These are phyloP conservation scores for Tachyglossus aculeatus DNA, from an alignment of 2,797 vertebrate species.

Conservation along the genomic window DNA sequence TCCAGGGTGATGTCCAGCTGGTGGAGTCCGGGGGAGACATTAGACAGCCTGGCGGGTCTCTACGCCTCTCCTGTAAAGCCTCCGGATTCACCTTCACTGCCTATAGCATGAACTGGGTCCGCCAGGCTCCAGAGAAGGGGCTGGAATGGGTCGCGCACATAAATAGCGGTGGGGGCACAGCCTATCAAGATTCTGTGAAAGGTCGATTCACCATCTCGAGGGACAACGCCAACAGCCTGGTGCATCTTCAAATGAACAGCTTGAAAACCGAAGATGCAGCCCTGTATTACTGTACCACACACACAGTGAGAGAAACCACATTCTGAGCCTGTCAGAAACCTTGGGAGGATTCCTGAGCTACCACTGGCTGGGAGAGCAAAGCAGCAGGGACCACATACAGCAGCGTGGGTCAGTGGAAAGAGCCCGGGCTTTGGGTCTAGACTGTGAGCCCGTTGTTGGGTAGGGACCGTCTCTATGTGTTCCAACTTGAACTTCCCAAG, in stretches of 20 bases:
- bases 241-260: background rate
- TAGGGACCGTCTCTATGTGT: too few species aligned
- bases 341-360: too few species aligned
- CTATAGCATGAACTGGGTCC: background rate
- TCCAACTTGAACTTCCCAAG: too few species aligned
- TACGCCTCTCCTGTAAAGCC: background rate
- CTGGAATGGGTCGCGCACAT: background rate
- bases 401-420: too few species aligned
- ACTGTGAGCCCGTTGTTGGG: too few species aligned
- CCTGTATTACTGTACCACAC: conserved; percentile 1
- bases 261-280: conserved; percentile 12
- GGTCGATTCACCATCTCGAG: conserved; percentile 2
- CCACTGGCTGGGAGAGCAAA: too few species aligned
- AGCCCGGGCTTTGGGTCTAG: too few species aligned
- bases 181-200: background rate
- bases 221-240: background rate
- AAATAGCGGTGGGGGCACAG: background rate
- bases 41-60: background rate
- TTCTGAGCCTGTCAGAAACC: too few species aligned
- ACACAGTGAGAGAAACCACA: conserved; percentile 3
- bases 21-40: background rate
- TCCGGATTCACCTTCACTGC: background rate
- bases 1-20: background rate
- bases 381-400: too few species aligned
- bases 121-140: background rate